phyloP scores from a whole-genome alignment of 2,888 invertebrate genomes.

The Chaitophorus viminalis region DNA sequence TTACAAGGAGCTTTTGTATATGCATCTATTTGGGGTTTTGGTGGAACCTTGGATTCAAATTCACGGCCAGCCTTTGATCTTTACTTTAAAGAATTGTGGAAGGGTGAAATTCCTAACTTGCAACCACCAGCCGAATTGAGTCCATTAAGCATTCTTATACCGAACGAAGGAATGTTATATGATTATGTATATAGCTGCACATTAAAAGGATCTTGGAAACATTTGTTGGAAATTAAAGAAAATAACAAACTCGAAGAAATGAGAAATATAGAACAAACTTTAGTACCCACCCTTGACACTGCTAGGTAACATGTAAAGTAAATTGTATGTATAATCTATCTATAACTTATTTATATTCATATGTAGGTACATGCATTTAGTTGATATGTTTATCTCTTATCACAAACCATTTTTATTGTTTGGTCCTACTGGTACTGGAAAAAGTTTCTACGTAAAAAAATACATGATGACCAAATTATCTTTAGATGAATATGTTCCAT shows the following conservation, averaged over 20 bases:
- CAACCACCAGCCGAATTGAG: constrained; percentile 71
- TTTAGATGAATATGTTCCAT: constrained; percentile 77
- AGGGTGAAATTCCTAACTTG: constrained; percentile 69
- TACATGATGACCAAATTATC: constrained; percentile 76
- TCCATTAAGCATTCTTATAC: constrained; percentile 79
- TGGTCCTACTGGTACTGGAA: constrained; percentile 88
- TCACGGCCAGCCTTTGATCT: constrained; percentile 73
- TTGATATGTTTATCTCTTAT: constrained; percentile 80
- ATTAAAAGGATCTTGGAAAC: constrained; percentile 87
- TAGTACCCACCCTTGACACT: constrained; percentile 88
- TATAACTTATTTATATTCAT: constrained; percentile 42
- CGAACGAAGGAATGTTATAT: constrained; percentile 80
- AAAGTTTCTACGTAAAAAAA: constrained; percentile 83
- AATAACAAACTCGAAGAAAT: constrained; percentile 71
- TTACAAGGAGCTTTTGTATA: constrained; percentile 81
- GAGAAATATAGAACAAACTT: constrained; percentile 71
- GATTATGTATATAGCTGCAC: constrained; percentile 86
- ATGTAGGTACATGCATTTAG: constrained; percentile 80
- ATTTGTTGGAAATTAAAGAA: constrained; percentile 82
- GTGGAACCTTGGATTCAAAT: constrained; percentile 79
- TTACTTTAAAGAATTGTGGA: constrained; percentile 67
- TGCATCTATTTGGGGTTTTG: constrained; percentile 85
- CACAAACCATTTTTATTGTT: constrained; percentile 77
- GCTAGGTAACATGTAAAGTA: constrained; percentile 66
- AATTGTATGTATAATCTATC: not conserved